These are phyloP conservation scores for Pandion haliaetus DNA, from an alignment of 2,113 vertebrate species.

Conservation along the genomic window DNA sequence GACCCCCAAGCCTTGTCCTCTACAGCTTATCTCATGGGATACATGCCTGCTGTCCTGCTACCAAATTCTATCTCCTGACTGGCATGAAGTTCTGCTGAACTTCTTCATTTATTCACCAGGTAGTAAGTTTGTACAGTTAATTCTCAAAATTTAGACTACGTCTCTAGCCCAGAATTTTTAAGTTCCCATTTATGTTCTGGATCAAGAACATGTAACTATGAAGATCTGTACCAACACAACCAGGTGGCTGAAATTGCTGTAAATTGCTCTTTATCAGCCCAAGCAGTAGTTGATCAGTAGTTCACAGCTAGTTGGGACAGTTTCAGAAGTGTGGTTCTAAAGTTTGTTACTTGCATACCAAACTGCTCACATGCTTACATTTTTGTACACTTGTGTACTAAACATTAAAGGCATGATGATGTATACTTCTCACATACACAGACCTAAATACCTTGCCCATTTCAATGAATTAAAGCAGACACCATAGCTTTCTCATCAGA, in stretches of 20 bases:
- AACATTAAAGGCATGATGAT: not conserved
- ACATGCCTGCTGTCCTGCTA: not conserved
- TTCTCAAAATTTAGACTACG: not conserved
- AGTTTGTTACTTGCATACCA: not conserved
- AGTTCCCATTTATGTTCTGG: not conserved
- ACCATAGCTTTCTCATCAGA: not conserved
- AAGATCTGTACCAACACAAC: not conserved
- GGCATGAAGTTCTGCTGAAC: not conserved
- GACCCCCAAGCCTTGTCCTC: not conserved
- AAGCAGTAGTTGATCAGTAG: not conserved
- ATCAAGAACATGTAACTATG: not conserved
- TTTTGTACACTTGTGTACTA: not conserved
- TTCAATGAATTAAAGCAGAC: not conserved
- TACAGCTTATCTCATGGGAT: not conserved
- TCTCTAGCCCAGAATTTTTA: not conserved
- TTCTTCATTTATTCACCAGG: not conserved
- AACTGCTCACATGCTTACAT: not conserved
- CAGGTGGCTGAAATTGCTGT: not conserved
- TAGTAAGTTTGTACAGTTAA: not conserved
- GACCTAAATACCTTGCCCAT: not conserved
- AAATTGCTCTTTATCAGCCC: not conserved
- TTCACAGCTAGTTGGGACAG: not conserved
- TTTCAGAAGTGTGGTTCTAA: not conserved
- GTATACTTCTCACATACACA: not conserved
- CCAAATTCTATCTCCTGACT: not conserved